A percentile compares a stretch with the other conserved stretches of the same genome.
Conservation (phyloP, 2,113 vertebrate species). For the Esox niger region DNA sequence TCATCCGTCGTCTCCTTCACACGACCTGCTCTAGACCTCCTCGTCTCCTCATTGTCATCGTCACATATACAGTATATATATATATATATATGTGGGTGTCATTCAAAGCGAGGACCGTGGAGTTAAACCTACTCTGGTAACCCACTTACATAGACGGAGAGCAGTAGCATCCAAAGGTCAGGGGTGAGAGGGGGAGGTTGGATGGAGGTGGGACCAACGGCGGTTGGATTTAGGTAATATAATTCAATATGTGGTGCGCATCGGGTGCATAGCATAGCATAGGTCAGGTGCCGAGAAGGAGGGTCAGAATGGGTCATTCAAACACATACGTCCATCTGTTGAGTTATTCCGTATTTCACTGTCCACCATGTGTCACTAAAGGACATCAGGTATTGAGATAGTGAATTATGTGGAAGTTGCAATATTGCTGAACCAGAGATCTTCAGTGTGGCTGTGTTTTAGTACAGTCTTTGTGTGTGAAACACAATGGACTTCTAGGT, state of each 20-base stretch:
- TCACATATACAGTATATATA: no score
- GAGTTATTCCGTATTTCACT: slow-evolving; percentile 15
- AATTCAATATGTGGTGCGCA: slow-evolving; percentile 39
- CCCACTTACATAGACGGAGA: slow-evolving; percentile 51
- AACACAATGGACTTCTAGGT: neutral
- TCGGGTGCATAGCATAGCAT: slow-evolving; percentile 19
- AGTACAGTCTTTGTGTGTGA: neutral
- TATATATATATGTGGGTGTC: slow-evolving; percentile 63
- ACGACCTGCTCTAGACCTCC: slow-evolving; percentile 22
- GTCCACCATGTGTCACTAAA: slow-evolving; percentile 23
- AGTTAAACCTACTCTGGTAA: slow-evolving; percentile 41
- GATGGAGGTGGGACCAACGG: slow-evolving; percentile 8
- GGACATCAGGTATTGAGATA: slow-evolving; percentile 1
- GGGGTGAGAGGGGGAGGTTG: slow-evolving; percentile 28
- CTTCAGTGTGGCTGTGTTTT: no score
- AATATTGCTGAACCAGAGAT: neutral
- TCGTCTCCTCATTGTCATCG: neutral
- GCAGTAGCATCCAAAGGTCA: slow-evolving; percentile 31
- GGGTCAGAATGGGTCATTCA: slow-evolving; percentile 41
- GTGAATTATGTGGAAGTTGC: slow-evolving; percentile 31
- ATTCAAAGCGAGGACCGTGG: slow-evolving; percentile 58
- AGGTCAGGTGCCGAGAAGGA: slow-evolving; percentile 36
- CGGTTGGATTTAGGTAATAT: slow-evolving; percentile 27
- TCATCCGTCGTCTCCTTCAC: slow-evolving; percentile 28
- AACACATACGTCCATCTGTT: slow-evolving; percentile 13